These are phyloP conservation scores for Tigriopus japonicus DNA, from an alignment of 1,140 invertebrate species.

Conservation along the genomic window DNA sequence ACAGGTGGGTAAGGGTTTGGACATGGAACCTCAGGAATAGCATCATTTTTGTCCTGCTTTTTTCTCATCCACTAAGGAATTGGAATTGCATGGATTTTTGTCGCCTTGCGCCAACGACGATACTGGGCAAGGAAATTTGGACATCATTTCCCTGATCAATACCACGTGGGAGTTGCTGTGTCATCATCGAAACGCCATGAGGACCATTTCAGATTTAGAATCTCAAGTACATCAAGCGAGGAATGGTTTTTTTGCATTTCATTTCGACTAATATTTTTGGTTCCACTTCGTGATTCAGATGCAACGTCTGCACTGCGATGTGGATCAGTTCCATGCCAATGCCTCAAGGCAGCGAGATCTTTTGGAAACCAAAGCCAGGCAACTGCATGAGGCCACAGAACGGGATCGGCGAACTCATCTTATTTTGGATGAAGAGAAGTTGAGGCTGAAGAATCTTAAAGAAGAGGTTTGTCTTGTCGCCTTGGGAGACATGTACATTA, in stretches of 20 bases:
- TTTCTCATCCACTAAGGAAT: neutral
- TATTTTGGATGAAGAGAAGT: neutral
- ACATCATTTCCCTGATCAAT: neutral
- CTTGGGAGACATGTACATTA: too few species aligned
- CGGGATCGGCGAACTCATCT: neutral
- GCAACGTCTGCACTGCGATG: neutral
- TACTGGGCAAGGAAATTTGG: neutral
- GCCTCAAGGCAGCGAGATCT: neutral
- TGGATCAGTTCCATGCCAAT: neutral
- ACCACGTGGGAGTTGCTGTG: neutral
- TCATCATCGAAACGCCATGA: neutral
- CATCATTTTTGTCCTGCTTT: too few species aligned
- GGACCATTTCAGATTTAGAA: neutral
- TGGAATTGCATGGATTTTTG: neutral
- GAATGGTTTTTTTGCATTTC: neutral
- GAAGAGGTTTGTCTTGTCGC: neutral
- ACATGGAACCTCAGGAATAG: too few species aligned
- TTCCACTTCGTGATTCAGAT: neutral
- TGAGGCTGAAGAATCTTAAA: neutral
- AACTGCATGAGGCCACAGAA: neutral
- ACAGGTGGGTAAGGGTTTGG: neutral
- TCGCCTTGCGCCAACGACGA: neutral
- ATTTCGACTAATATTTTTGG: too few species aligned
- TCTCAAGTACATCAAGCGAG: neutral
- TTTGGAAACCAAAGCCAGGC: neutral